Conservation (phyloP, 1,140 invertebrate species). For the Bradysia coprophila region DNA sequence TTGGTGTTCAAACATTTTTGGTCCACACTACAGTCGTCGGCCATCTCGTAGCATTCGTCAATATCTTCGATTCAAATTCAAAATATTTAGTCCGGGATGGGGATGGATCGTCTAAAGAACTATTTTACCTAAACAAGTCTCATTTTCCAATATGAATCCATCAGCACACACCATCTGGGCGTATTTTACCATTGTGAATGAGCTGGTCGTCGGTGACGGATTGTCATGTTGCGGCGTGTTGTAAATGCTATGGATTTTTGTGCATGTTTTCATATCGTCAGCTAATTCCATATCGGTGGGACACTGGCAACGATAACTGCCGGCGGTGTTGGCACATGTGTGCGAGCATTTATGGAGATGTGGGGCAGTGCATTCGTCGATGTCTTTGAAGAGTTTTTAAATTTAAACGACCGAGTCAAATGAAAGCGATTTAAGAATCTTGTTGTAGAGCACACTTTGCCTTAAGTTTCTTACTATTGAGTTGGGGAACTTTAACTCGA, state of each 20-base stretch:
- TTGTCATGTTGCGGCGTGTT: neutral
- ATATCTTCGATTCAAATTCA: neutral
- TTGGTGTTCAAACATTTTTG: slow-evolving; percentile 2
- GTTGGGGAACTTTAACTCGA: too few relatives aligned
- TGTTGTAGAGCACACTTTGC: too few relatives aligned
- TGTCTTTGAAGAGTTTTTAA: neutral
- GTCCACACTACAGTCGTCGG: neutral
- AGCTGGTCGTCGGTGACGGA: neutral
- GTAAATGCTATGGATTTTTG: neutral
- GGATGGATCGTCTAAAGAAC: too few relatives aligned
- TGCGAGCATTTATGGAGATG: neutral
- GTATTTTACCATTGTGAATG: neutral
- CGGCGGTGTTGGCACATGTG: neutral
- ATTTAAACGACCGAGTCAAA: too few relatives aligned
- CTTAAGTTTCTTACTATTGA: too few relatives aligned
- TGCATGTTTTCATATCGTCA: neutral
- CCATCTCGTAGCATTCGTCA: neutral
- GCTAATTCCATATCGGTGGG: neutral
- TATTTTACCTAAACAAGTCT: neutral
- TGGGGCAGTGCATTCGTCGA: neutral
- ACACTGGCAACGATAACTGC: neutral
- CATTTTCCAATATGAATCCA: neutral
- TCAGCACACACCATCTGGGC: neutral
- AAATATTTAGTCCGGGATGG: neutral
- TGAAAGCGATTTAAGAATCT: too few relatives aligned